phyloP scores from a whole-genome alignment of 2,113 vertebrate species.

The Meles meles region DNA sequence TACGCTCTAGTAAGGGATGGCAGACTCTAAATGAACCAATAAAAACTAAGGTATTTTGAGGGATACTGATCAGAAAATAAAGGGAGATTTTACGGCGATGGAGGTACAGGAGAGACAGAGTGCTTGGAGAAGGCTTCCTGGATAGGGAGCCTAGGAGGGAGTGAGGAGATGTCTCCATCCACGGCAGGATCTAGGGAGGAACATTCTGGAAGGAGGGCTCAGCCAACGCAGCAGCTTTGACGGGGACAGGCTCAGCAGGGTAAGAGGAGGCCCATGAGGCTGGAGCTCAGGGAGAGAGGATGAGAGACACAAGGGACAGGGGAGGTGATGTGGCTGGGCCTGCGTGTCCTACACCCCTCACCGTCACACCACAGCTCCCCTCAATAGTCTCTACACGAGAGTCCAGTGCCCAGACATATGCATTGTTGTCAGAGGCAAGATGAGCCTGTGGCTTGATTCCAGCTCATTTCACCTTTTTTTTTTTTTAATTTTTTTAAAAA shows the following conservation, averaged over 20 bases:
- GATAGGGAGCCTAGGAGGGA: rapidly evolving
- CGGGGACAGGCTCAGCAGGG: rapidly evolving
- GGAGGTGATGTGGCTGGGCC: not conserved
- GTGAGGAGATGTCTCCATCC: not conserved
- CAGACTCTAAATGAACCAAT: not conserved
- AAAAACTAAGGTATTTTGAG: too few relatives aligned
- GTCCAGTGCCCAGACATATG: not conserved
- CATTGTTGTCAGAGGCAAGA: slow-evolving; percentile 6
- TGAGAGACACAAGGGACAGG: too few relatives aligned
- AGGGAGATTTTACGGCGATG: not conserved
- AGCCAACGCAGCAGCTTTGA: not conserved
- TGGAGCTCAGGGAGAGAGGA: not conserved
- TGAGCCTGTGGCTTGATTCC: slow-evolving; percentile 44
- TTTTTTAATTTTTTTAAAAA: too few relatives aligned
- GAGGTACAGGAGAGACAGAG: not conserved
- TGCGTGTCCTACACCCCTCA: rapidly evolving
- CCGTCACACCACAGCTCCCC: rapidly evolving
- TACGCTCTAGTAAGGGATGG: too few relatives aligned
- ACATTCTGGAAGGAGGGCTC: rapidly evolving
- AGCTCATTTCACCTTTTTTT: slow-evolving; percentile 29
- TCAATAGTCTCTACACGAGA: not conserved
- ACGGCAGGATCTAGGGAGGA: too few relatives aligned
- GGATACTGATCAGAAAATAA: not conserved
- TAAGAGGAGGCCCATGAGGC: rapidly evolving
- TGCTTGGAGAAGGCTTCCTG: not conserved